Conservation (phyloP, 2,888 invertebrate species). For the Torymus aiolomorphi region DNA sequence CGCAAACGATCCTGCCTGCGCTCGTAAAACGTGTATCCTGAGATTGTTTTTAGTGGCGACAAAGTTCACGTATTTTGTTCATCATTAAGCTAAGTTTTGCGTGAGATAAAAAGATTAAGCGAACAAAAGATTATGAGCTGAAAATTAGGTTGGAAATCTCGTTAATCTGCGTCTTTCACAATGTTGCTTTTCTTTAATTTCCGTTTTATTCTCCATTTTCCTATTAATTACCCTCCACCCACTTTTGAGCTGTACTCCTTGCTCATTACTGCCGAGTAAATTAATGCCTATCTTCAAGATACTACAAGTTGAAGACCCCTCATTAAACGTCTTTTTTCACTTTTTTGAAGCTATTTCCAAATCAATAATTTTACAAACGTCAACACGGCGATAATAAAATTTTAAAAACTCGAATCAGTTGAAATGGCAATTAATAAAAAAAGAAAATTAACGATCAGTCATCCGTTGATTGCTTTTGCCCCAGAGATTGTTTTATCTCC, state of each 20-base stretch:
- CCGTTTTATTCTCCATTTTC: slow-evolving; percentile 2
- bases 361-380: background rate
- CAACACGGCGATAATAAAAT: background rate
- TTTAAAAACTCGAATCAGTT: background rate
- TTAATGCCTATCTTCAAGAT: slow-evolving; percentile 16
- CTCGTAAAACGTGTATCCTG: slow-evolving; percentile 9
- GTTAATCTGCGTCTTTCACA: slow-evolving; percentile 3
- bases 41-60: slow-evolving; percentile 19
- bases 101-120: slow-evolving; percentile 15
- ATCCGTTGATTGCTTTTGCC: background rate
- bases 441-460: background rate
- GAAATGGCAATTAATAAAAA: background rate
- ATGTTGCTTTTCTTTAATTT: slow-evolving; percentile 22
- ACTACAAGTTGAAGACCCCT: slow-evolving; percentile 4
- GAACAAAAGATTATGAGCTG: slow-evolving; percentile 29
- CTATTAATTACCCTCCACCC: slow-evolving; percentile 15
- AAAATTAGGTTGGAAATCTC: slow-evolving; percentile 46
- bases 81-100: slow-evolving; percentile 15
- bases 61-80: slow-evolving; percentile 1
- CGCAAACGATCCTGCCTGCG: slow-evolving; percentile 16
- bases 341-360: slow-evolving; percentile 21
- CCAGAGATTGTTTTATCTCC: background rate
- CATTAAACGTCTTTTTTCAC: slow-evolving; percentile 11
- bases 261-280: slow-evolving; percentile 33
- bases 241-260: slow-evolving; percentile 36